Percentiles rank a stretch among this genome's conserved stretches.
These are phyloP conservation scores for Lasioglossum villosulum DNA, from an alignment of 2,888 invertebrate species.

Conservation along the genomic window DNA sequence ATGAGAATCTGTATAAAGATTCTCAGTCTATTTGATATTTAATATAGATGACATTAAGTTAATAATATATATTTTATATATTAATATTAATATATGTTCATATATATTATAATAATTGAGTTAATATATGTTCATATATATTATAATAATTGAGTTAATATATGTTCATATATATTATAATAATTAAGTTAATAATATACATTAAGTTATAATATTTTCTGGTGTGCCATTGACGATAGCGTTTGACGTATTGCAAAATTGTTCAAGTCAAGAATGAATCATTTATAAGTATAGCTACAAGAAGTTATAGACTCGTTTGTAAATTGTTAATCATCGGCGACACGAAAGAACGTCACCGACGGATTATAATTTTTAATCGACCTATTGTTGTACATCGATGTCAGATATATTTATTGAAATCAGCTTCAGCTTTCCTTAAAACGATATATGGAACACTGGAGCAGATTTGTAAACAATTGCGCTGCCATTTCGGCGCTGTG, in stretches of 20 bases:
- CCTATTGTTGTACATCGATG: constrained; percentile 31
- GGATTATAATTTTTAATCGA: constrained; percentile 51
- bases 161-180: too few relatives aligned
- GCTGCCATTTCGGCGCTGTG: neutral
- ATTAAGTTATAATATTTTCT: too few relatives aligned
- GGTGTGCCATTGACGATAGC: too few relatives aligned
- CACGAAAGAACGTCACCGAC: constrained; percentile 21
- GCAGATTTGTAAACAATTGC: constrained; percentile 60
- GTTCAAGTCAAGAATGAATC: neutral
- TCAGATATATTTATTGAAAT: constrained; percentile 4
- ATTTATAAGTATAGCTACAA: neutral
- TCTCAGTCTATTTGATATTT: neutral
- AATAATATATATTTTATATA: too few relatives aligned
- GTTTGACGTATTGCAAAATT: neutral
- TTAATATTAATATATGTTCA: too few relatives aligned
- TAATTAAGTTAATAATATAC: too few relatives aligned
- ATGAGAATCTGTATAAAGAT: neutral
- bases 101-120: too few relatives aligned
- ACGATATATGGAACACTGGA: constrained; percentile 56
- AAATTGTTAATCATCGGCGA: neutral
- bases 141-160: too few relatives aligned
- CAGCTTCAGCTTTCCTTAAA: constrained; percentile 23
- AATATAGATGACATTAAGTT: too few relatives aligned
- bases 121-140: too few relatives aligned
- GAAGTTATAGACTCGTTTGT: neutral